Base-by-base conservation (phyloP, 2,888 invertebrate genomes). In the Drosophila anomalata region DNA sequence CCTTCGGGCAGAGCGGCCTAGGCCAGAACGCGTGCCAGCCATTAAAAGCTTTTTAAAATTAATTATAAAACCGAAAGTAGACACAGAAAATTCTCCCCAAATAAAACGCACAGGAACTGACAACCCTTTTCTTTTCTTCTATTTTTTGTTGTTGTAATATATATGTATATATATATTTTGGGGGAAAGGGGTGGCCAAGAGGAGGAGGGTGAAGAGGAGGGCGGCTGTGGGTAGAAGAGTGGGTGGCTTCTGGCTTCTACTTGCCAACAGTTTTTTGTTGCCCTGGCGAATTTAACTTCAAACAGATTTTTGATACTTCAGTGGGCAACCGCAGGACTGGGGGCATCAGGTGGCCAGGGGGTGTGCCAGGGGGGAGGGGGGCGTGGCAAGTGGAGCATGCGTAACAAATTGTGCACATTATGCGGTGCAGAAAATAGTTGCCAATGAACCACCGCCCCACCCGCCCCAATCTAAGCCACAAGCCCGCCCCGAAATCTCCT, bases 41-140 rank as follows among this genome's bases (percentile, higher is more conserved):
- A 87, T 81, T 81, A 87, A 81, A 81, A 87, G 81, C 81, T 76
- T 87, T 82, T 82, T 78, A 75, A 81, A 82, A 82, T 82, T 82
- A 82, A 82, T 82, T 82, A 82, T 84, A 81, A 82, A 84, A 73
- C 87, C 85, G 67, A 81, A 84, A 84, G 76, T 87, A 78, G 85
- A 72, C 72, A 76, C 84, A 76, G 73, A 66, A 29, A 72, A 54
- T 61, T 69, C 75, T 61, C 69, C 36, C 66, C 52, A 66, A 79
- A 79, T 79, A 73, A 71, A 82, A 72, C 69, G 59, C 63, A 69
- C 51, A 47, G 31, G 41, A 11, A 66, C 71, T 83, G 80, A 80
- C 84, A 87, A 87, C 81, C 81, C 87, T 87, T 82, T 78, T 73
- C 56, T 58, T 50, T 17, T 29, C 14, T 14, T 36, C 14, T 36